These are phyloP conservation scores for Andrena cerasifolii DNA, from an alignment of 1,140 invertebrate genomes.

Conservation along the genomic window DNA sequence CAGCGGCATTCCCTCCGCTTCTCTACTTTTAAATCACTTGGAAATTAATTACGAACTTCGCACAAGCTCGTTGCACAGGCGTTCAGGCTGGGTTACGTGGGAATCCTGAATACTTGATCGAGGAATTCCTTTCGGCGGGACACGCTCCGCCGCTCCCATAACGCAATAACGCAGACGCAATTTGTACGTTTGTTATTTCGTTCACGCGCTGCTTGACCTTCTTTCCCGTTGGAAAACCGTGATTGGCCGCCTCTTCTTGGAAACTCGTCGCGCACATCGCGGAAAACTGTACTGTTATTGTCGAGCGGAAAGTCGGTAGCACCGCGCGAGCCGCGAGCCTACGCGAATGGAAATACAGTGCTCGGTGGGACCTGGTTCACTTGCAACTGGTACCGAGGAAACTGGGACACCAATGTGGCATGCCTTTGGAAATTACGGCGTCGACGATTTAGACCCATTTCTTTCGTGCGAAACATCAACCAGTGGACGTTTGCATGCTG, in stretches of 20 bases:
- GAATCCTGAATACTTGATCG: constrained; percentile 28
- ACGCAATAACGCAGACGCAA: constrained; percentile 31
- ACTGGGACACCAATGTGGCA: background rate
- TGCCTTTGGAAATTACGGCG: background rate
- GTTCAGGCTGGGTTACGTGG: constrained; percentile 24
- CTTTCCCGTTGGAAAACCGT: constrained; percentile 3
- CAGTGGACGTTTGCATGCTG: too few species aligned
- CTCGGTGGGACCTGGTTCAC: background rate
- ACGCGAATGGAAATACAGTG: background rate
- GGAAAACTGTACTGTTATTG: constrained; percentile 25
- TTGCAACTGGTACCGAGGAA: background rate
- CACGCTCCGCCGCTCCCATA: constrained; percentile 20
- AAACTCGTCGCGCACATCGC: background rate
- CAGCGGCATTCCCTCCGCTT: too few species aligned
- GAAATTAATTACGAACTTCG: too few species aligned
- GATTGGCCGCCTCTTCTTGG: background rate
- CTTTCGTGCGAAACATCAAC: too few species aligned
- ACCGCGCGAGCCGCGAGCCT: background rate
- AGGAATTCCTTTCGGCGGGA: constrained; percentile 33
- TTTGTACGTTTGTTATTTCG: constrained; percentile 37
- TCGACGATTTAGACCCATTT: too few species aligned
- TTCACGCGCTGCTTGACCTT: constrained; percentile 32
- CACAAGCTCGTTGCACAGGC: background rate
- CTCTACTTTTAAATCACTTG: too few species aligned
- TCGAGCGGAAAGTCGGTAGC: background rate